Base-by-base conservation (phyloP, 2,113 vertebrate genomes). In the Anoura caudifer region DNA sequence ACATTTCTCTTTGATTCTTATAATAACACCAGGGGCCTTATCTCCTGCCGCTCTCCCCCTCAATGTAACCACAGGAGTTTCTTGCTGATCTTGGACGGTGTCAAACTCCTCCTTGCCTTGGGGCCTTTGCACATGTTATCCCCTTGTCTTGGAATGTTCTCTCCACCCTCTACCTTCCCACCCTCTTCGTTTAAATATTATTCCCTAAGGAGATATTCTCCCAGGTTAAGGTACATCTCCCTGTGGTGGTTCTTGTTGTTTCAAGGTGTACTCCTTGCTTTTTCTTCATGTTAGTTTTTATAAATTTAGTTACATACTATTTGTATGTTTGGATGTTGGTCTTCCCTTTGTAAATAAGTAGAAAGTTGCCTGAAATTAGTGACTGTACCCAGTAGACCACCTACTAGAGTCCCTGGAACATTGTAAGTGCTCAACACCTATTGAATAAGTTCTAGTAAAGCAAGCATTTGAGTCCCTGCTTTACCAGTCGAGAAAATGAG, bases 11-110 rank as follows among this genome's bases (percentile, higher is more conserved):
- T 70, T 92, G 47, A 63, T 91, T 89, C 88, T 80, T 93, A 38
- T 50, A 86, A 80, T 82, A 91, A 91, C 76, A 92, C 22, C 14
- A 1, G 10, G 41, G 79, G 54, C 36, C 84, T 96, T 97, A 96
- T 94, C 93, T 95, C 28, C 82, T 72, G 82, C 79, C 82, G 65
- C 85, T 89, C 67, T 86, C 47, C 20, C 70, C 43, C 67, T 96
- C 15, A 3, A 0, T 38, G 33, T 28, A 91, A 77, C 61, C 82
- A 70, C 85, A 28, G 19, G 41, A 61, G 38, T 59, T 85, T 94
- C 45, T 90, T 95, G 97, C 85, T 97, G 31, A 94, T 97, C 69
- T 96, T 95, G 97, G 96, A 96, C 72, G 28, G 22, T 11, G 38
- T 86, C 63, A 59, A 33, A 50, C 86, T 89, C 86, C 91, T 96